Evolutionary conservation across 2,797 vertebrate species (phyloP), one percentile per base, ranked within the genome.

Genomic region (Characodon lateralis): DNA sequence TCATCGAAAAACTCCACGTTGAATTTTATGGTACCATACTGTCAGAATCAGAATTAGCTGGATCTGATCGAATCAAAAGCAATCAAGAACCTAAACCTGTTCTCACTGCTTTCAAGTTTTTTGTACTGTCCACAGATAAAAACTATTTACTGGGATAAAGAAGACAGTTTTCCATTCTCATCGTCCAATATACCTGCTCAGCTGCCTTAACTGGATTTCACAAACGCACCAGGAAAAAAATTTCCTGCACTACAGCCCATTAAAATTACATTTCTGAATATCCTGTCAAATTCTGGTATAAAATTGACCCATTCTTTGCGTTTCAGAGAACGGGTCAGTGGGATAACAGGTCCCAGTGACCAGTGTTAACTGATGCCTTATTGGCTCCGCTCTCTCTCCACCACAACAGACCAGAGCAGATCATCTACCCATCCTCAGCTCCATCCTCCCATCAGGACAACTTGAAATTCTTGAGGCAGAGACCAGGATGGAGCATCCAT

Each of bases 11-110:
- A 66, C 22, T 8, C 35, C 20, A 12, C 0, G 24, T 24, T 43
- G 4, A n/a, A 43, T 43, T 66, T 66, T 1, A 0, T 24, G 9
- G 65, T n/a, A 41, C 10, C 20, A 1, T 3, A 10, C 39, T 6
- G 41, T 41, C 41, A 66, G 12, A 66, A 66, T 12, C 71, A 76
- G 76, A 77, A 80, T 61, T 43, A 31, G 51, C 26, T 14, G 18
- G 65, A 74, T 65, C 74, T 65, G 4, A 43, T 22, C 35, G 35
- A 35, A 35, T 53, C 3, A 53, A 22, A 53, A 53, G 6, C 51
- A 22, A 46, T 53, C 20, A 12, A 10, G 31, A 66, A 66, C 35
- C 65, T 10, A 22, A 66, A 66, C 1, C 35, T 13, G 65, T 66
- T 24, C 51, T 28, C 65, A 41, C 39, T 43, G 65, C 41, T 68